These are phyloP conservation scores for Apodemia hepburni DNA, from an alignment of 2,888 invertebrate genomes.

Conservation along the genomic window DNA sequence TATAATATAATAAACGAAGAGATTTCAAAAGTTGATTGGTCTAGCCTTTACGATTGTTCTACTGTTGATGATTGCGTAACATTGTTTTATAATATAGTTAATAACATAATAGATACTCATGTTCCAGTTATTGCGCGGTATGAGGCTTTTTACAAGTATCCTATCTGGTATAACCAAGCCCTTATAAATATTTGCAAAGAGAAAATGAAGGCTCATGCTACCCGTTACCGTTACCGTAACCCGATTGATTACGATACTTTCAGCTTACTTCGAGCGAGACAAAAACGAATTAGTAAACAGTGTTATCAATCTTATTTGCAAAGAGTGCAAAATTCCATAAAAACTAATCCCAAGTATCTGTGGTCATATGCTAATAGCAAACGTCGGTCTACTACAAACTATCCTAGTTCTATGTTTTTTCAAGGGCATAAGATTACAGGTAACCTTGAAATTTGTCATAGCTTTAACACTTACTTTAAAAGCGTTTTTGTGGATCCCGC, in stretches of 20 bases:
- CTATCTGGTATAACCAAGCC: neutral
- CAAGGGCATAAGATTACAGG: neutral
- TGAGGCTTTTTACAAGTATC: too few species aligned
- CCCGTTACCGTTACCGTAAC: neutral
- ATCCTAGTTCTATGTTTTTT: constrained; percentile 16
- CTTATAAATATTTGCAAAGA: neutral
- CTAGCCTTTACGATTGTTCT: neutral
- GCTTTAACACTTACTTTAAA: neutral
- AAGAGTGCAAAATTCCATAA: constrained; percentile 10
- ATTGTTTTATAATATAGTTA: neutral
- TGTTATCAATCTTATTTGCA: constrained; percentile 14
- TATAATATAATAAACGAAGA: neutral
- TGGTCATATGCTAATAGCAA: constrained; percentile 20
- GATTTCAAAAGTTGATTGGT: neutral
- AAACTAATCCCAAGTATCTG: constrained; percentile 5
- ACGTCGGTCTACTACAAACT: neutral
- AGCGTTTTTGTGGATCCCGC: neutral
- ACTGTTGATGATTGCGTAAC: neutral
- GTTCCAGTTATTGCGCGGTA: neutral
- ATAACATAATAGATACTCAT: neutral
- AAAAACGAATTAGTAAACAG: neutral
- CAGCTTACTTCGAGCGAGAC: neutral
- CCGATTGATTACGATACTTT: constrained; percentile 1
- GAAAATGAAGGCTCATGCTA: neutral
- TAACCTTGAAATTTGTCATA: neutral